Base-by-base conservation (phyloP, 2,113 vertebrate species). In the Anseranas semipalmata region DNA sequence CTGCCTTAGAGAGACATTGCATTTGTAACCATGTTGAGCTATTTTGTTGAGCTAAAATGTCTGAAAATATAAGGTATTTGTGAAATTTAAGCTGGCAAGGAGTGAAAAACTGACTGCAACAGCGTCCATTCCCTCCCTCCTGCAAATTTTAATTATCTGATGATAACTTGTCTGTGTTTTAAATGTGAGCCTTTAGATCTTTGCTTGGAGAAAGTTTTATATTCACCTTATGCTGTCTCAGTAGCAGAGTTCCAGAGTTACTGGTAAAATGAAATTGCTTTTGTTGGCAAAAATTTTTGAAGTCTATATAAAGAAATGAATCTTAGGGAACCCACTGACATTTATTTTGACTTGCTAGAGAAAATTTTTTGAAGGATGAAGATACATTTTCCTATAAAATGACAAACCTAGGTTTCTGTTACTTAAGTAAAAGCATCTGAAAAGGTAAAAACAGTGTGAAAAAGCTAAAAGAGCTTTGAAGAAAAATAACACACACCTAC, bases 401-500 rank as follows among this genome's bases (percentile, higher is more conserved):
- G 55, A 13, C 41, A 94, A 85, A 86, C 74, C 82, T 87, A 89
- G 66, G 14, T 71, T 84, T 68, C 15, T 13, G 10, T 91, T 92
- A 43, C 58, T 88, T 72, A 90, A 85, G 48, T 74, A 74, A 94
- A 93, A 89, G 37, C 68, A 77, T 72, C 25, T 62, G 27, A 82
- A 94, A 88, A 12, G 32, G 68, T 45, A 85, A 91, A 90, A 90
- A 41, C 15, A 67, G 33, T 87, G 37, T 56, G 74, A 94, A 83
- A 96, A 92, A 85, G 20, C 76, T 74, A 74, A 66, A 89, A 86
- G 16, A 89, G 27, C 63, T 90, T 93, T 60, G 43, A 87, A 96
- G 66, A 71, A 90, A 95, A 95, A 76, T 53, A 41, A 10, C 35
- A 27, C 7, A 16, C 7, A 33, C 30, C 18, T 75, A 89, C 35